Conservation (phyloP, 2,888 invertebrate species). For the Drosophila barbarae region DNA sequence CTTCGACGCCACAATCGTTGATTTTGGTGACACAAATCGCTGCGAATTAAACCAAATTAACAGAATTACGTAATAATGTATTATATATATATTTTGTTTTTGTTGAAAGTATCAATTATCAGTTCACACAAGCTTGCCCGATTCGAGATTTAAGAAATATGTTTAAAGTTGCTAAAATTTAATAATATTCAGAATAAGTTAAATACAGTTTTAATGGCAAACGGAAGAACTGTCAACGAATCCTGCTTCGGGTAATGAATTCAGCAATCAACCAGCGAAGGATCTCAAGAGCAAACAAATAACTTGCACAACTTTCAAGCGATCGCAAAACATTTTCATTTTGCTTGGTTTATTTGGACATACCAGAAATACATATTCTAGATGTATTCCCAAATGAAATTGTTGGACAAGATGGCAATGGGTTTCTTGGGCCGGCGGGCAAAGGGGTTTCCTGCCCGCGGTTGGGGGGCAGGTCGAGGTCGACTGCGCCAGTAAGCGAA, state of each 20-base stretch:
- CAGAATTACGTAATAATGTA: too few relatives aligned
- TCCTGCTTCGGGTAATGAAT: constrained; percentile 3
- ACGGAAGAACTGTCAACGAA: background rate
- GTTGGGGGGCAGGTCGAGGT: constrained; percentile 12
- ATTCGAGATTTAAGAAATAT: too few relatives aligned
- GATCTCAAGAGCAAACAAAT: constrained; percentile 13
- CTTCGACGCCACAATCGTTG: background rate
- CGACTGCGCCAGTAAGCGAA: constrained; percentile 39
- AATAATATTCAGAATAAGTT: too few relatives aligned
- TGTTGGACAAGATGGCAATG: constrained; percentile 23
- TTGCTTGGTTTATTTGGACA: constrained; percentile 31
- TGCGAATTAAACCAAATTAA: too few relatives aligned
- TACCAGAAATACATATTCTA: constrained; percentile 31
- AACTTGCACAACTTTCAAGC: constrained; percentile 22
- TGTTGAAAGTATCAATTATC: too few relatives aligned
- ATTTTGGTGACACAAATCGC: background rate
- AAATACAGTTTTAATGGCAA: too few relatives aligned
- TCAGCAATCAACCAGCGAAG: constrained; percentile 21
- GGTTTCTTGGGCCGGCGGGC: background rate
- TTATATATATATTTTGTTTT: too few relatives aligned
- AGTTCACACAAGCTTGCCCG: too few relatives aligned
- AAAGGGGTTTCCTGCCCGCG: background rate
- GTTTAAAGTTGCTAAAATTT: too few relatives aligned
- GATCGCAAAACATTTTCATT: constrained; percentile 36
- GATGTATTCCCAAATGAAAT: constrained; percentile 26